Base-by-base conservation (phyloP, 2,797 vertebrate species). In the Limosa lapponica region DNA sequence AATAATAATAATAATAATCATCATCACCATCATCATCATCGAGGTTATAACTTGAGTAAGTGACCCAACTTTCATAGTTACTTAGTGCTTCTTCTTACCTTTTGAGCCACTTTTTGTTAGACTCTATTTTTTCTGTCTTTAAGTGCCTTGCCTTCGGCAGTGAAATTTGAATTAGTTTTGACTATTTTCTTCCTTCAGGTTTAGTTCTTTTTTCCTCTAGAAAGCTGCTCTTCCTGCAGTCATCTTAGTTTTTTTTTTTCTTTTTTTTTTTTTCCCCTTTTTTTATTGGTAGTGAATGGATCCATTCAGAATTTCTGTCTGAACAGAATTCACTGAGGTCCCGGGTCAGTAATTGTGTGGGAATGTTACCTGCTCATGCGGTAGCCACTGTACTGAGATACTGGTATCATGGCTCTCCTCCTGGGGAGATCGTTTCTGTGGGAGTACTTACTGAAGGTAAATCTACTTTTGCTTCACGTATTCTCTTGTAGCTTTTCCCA, bases 381-480 rank as follows among this genome's bases (percentile, higher is more conserved):
- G 92, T 99, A 94, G 96, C 98, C n/a, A 94, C 96, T 0, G 94
- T 98, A 6, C 95, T 99, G 70, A 98, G 89, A 41, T 98, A 98
- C n/a, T 99, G 99, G 99, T 98, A 97, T 46, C 97, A 97, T 1
- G 93, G 87, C 34, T 98, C 97, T 16, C 97, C 97, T 1, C 88
- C 98, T 22, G 98, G 96, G 66, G 97, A 98, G 80, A 91, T 99
- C 0, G 48, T 99, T 85, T 99, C 99, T 28, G 36, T 99, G 70
- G 99, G 99, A 52, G 84, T 99, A 18, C 17, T 97, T 55, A 98
- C 97, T 93, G 70, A 98, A 98, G 99, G 99, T 99, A 98, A 96
- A 86, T 54, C 43, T 41, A 0, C 10, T 81, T 95, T 83, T 85
- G 10, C 10, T 36, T 94, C 44, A 30, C 13, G 1, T 62, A 6